A percentile compares a stretch with the other conserved stretches of the same genome.
Evolutionary conservation across 92 coral and sea anemone genomes (phyloP).

Genomic region (Umimayanthus chanpuru): DNA sequence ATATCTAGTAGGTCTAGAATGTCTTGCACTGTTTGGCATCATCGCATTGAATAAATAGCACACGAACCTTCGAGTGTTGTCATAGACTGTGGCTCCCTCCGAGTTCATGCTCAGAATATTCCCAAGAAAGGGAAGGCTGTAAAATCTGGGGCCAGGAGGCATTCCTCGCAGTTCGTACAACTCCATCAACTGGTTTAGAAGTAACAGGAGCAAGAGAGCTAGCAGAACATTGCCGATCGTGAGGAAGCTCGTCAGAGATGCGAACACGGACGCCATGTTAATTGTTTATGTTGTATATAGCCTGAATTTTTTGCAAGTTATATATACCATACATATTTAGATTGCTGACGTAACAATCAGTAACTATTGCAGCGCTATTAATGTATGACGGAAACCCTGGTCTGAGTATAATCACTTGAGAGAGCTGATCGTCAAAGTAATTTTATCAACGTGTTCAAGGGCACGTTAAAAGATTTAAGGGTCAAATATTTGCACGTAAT

Average conservation of each 20-base stretch:
- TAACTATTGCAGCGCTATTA: no score
- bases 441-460: no score
- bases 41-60: no score
- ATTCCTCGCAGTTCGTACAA: background rate
- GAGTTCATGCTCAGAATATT: conserved; percentile 9
- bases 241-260: background rate
- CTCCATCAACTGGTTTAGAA: no score
- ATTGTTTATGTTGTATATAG: background rate
- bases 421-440: background rate
- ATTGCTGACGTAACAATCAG: no score
- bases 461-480: no score
- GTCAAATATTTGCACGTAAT: no score
- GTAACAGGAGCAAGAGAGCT: no score
- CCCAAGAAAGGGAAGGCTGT: conserved; percentile 8
- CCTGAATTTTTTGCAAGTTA: background rate
- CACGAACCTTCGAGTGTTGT: background rate
- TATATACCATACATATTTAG: background rate
- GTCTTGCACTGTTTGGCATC: no score
- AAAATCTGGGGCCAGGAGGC: background rate
- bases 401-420: background rate
- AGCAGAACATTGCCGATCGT: conserved; percentile 13
- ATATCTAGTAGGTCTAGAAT: no score
- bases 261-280: conserved; percentile 12
- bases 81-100: background rate
- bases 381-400: no score